Evolutionary conservation across 2,797 vertebrate genomes (phyloP), one percentile per base, ranked within the genome.

Genomic region (Meda fulgida): DNA sequence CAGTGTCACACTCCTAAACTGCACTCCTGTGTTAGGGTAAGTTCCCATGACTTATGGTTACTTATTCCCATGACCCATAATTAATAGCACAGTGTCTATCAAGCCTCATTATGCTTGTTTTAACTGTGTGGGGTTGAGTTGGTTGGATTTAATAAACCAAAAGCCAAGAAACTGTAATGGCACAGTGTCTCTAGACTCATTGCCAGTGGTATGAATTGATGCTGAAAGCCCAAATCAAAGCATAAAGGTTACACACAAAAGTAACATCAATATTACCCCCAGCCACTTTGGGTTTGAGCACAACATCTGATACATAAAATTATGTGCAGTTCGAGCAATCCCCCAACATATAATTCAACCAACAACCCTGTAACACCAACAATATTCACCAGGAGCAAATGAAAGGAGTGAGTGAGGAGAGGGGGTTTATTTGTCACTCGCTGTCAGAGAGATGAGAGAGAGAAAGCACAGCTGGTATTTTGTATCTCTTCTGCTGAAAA

Each of bases 131-230:
- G 16, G 18, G 29, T 80, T 78, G n/a, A 82, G 73, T 80, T 85
- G 75, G 81, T 66, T 66, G 73, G 67, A 84, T 85, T 82, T 85
- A 81, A 77, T 77, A 67, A 38, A 78, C 31, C 65, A 46, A 63
- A 78, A 18, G 14, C 21, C 78, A 80, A 78, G 65, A 81, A 81
- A 81, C 79, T 58, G 84, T 82, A 82, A 82, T 78, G 65, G 76
- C 71, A 66, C 40, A 82, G 43, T 53, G 80, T 51, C 72, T 34
- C 26, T 36, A 60, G 67, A 77, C 69, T 63, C 31, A 43, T 66
- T 63, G 69, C 46, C 43, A 31, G 53, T 16, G n/a, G 43, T n/a
- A 21, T 85, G 11, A 81, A 31, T 63, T 31, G n/a, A 40, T 58
- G 51, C 60, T 85, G 34, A 81, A 34, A 77, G 36, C 34, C 14